phyloP scores from a whole-genome alignment of 2,797 vertebrate species.

The Pogoniulus pusillus region DNA sequence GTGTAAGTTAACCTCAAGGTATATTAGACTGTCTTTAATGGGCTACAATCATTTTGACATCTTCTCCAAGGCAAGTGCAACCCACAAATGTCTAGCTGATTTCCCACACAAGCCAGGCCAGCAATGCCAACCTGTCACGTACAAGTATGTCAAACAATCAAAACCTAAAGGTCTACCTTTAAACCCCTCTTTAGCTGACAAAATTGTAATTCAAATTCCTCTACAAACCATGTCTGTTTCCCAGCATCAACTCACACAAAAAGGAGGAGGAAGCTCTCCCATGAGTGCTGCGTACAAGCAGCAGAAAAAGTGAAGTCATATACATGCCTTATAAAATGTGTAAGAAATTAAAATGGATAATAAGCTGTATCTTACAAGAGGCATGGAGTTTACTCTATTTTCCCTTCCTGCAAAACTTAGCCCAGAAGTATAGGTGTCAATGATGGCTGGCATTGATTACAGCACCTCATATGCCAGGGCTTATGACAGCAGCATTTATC shows the following conservation, averaged over 20 bases:
- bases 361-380: not conserved
- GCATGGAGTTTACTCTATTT: rapidly evolving
- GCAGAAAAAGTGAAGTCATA: not conserved
- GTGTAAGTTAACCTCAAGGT: conserved; percentile 7
- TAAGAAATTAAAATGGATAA: not conserved
- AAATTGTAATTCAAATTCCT: not conserved
- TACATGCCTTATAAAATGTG: not conserved
- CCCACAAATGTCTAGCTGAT: not conserved
- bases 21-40: not conserved
- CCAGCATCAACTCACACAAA: not conserved
- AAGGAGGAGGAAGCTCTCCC: not conserved
- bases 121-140: not conserved
- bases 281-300: not conserved
- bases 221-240: not conserved
- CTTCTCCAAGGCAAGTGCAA: not conserved
- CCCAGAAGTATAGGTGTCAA: not conserved
- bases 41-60: not conserved
- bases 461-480: not conserved
- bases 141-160: not conserved
- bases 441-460: rapidly evolving
- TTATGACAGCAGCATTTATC: not conserved
- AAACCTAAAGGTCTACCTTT: not conserved
- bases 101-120: not conserved
- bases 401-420: not conserved
- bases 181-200: not conserved